Evolutionary conservation across 1,140 invertebrate species (phyloP), one percentile per base, ranked within the genome.

Genomic region (Calycopis cecrops): DNA sequence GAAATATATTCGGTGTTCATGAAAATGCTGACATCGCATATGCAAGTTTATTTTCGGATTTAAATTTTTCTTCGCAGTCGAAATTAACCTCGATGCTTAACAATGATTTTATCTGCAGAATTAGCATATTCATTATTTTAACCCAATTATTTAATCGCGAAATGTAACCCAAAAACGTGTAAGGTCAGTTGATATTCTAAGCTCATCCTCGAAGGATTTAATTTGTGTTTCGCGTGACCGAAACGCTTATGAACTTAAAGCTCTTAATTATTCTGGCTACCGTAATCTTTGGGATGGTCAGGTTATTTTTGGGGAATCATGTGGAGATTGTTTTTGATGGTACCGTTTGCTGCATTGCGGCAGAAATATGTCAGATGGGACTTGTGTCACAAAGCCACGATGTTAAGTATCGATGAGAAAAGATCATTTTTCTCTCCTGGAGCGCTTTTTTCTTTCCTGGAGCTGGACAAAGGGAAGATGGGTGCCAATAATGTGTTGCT

Each of bases 151-250:
- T 28, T 28, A 28, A 28, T 28, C 21, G 21, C 21, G 21, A 28
- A 28, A 3, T 2, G 2, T 3, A 28, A 2, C 21, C 21, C 2
- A 44, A 44, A 16, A 44, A 44, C 14, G 6, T 44, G 12, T 28
- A 16, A 44, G 38, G 40, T 44, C 16, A 44, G 16, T 44, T 44
- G 40, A 44, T 44, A 16, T 16, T 16, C 12, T 44, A 16, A 44
- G 40, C 16, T 44, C 40, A 44, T 44, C 40, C 40, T 44, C 17
- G n/a, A 16, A 44, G 40, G 40, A 44, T 44, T 44, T 44, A 14
- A 44, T 44, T 44, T 9, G 40, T 44, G 14, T 44, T 16, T 44
- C 16, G 40, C 40, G 40, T 44, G 40, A 44, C 40, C 1, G 9
- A 44, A 44, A 6, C 40, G 40, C 40, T 44, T 44, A 16, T 40